Conservation (phyloP, 2,797 vertebrate species). For the Chaetodon trifasciatus region DNA sequence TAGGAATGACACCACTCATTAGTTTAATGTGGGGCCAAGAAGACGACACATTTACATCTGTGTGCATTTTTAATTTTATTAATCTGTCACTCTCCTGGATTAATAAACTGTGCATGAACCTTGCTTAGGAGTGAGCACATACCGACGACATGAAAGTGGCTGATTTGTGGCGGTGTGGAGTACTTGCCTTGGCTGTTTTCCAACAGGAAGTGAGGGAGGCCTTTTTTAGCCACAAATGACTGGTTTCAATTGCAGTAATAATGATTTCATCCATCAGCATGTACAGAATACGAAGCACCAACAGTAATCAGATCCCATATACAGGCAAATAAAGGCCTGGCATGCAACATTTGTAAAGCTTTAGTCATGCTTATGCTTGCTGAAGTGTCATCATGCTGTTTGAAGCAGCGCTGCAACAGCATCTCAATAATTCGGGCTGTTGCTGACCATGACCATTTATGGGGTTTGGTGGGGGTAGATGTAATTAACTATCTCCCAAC, state of each 20-base stretch:
- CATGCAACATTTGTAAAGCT: constrained; percentile 11
- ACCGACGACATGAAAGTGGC: neutral
- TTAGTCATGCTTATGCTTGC: constrained; percentile 15
- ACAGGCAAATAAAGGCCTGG: neutral
- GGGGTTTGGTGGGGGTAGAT: constrained; percentile 36
- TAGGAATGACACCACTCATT: constrained; percentile 21
- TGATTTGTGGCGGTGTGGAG: constrained; percentile 18
- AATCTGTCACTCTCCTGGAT: constrained; percentile 9
- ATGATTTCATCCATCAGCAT: constrained; percentile 36
- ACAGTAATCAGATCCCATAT: constrained; percentile 18
- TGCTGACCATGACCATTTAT: constrained; percentile 57
- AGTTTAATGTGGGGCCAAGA: constrained; percentile 13
- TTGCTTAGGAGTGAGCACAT: neutral
- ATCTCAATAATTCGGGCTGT: constrained; percentile 43
- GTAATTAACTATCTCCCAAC: constrained; percentile 32
- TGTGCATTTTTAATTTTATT: neutral
- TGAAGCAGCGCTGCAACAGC: constrained; percentile 16
- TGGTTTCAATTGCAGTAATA: constrained; percentile 18
- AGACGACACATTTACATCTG: neutral
- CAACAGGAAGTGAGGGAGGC: constrained; percentile 41
- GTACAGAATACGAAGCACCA: neutral
- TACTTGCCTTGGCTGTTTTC: constrained; percentile 29
- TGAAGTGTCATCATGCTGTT: constrained; percentile 28
- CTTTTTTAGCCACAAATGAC: neutral
- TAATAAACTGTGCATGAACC: constrained; percentile 5